Evolutionary conservation across 2,113 vertebrate species (phyloP), one percentile per base, ranked within the genome.

Genomic region (Microcebus murinus): DNA sequence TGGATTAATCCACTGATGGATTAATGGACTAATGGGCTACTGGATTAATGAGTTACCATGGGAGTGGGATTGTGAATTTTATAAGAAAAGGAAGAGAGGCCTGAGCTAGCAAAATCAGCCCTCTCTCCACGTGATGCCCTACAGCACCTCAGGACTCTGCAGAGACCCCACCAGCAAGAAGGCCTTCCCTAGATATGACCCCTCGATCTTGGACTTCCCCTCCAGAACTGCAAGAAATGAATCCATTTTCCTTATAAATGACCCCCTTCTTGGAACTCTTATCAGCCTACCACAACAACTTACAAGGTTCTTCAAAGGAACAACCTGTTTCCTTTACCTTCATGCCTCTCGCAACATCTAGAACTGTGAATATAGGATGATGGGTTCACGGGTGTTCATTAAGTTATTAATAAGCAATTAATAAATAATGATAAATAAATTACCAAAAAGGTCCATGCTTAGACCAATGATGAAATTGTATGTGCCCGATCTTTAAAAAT

Each of bases 231-330:
- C 23, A 45, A 1, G 25, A 45, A 74, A 74, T 74, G 15, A 74
- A 74, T 45, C 45, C 39, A 42, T 42, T 45, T 74, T 45, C 71
- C 45, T 74, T 45, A 45, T 74, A 74, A 45, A 74, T 74, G 25
- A 25, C 13, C 42, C 71, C 27, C 6, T 74, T 45, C 71, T 74
- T 4, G 25, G n/a, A 63, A 23, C 42, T 2, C 1, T 59, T 73
- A 73, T 23, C 13, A 92, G 50, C 9, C 7, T 70, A 18, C 50
- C 45, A 15, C 55, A 73, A 20, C 31, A 90, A 92, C 94, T 76
- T 59, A n/a, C 50, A 94, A 74, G 21, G 18, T 93, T 93, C 31
- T 74, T 93, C 39, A 90, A 82, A 88, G 52, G 7, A 93, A 34
- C 39, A 17, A 55, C 27, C 8, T 7, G 23, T 73, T 86, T 71